A percentile compares a stretch with the other conserved stretches of the same genome.
These are phyloP conservation scores for Sebastes cheni DNA, from an alignment of 2,797 vertebrate genomes.

Conservation along the genomic window DNA sequence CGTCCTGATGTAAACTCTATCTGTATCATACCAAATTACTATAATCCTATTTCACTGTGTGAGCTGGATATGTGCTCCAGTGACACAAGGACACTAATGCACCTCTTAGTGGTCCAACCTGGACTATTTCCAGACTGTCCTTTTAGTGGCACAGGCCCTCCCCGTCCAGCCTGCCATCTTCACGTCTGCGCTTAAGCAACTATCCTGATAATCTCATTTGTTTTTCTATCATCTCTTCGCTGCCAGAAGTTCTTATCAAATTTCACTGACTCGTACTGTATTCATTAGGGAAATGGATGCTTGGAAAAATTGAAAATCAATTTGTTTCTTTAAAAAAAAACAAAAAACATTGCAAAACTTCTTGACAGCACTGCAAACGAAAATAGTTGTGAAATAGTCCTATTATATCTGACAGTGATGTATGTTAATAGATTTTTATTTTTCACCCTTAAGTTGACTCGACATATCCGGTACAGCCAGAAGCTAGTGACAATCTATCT, in stretches of 20 bases:
- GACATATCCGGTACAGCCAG: not conserved
- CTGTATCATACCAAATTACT: not conserved
- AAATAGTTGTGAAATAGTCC: not conserved
- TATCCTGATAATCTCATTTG: not conserved
- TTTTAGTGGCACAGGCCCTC: not conserved
- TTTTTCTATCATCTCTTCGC: not conserved
- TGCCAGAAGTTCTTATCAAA: not conserved
- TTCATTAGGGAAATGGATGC: not conserved
- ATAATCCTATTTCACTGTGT: no score
- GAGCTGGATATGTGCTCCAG: not conserved
- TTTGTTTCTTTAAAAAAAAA: no score
- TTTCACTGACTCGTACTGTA: not conserved
- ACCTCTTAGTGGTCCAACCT: not conserved
- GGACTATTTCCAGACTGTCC: not conserved
- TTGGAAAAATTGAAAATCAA: not conserved
- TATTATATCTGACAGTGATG: not conserved
- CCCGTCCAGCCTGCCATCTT: not conserved
- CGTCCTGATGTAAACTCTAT: not conserved
- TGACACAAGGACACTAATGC: conserved; percentile 11
- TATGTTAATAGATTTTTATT: not conserved
- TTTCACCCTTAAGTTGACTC: not conserved
- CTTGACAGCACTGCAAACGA: not conserved
- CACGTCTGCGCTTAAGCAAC: not conserved
- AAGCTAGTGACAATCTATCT: not conserved
- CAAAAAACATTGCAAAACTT: not conserved